phyloP scores from a whole-genome alignment of 2,888 invertebrate genomes.

The Hofmannophila pseudospretella region DNA sequence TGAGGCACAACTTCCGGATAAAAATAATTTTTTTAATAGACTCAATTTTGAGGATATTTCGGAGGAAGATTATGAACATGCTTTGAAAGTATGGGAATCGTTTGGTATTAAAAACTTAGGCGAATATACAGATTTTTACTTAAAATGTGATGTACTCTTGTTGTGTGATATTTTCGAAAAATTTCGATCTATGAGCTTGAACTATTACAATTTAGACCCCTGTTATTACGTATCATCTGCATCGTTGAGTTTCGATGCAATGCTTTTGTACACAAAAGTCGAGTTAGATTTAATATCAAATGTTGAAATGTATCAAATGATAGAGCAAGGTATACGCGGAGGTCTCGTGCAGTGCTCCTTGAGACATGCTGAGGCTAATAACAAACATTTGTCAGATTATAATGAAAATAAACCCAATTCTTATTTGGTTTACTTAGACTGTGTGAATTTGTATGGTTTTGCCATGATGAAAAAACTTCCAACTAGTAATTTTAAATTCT shows the following conservation, averaged over 20 bases:
- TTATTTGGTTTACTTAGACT: background rate
- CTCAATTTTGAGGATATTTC: background rate
- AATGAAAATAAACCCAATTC: background rate
- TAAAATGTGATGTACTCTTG: slow-evolving; percentile 11
- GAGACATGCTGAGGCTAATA: background rate
- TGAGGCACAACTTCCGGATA: slow-evolving; percentile 6
- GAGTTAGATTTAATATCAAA: slow-evolving; percentile 2
- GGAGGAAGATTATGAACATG: background rate
- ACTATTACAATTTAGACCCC: slow-evolving; percentile 9
- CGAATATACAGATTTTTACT: slow-evolving; percentile 13
- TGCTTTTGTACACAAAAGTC: slow-evolving; percentile 8
- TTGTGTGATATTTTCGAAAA: slow-evolving; percentile 11
- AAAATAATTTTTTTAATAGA: background rate
- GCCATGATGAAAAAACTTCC: background rate
- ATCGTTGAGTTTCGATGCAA: slow-evolving; percentile 12
- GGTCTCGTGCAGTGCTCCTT: background rate
- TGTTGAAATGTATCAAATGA: background rate
- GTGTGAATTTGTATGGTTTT: background rate
- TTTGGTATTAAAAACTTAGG: slow-evolving; percentile 8
- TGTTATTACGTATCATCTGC: slow-evolving; percentile 8
- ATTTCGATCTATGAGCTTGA: slow-evolving; percentile 8
- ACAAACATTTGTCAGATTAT: background rate
- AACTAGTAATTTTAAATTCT: background rate
- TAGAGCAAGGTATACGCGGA: background rate
- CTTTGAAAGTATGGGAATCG: slow-evolving; percentile 7